phyloP scores from a whole-genome alignment of 1,140 invertebrate species.

The Monochamus saltuarius region DNA sequence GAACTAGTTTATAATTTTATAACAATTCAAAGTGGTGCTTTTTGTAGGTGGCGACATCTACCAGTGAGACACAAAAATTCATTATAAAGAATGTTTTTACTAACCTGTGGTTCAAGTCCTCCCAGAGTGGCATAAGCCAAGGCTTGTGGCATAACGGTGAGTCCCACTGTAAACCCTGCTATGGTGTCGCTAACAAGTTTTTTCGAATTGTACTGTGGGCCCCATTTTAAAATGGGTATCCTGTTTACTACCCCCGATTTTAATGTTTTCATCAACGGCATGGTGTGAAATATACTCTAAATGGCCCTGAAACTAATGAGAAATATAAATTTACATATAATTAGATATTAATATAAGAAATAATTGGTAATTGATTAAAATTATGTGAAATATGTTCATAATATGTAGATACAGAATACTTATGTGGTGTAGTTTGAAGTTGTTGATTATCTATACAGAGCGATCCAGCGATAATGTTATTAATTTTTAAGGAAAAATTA shows the following conservation, averaged over 20 bases:
- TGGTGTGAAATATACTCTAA: constrained; percentile 5
- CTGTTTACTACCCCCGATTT: constrained; percentile 39
- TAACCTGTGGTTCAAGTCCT: constrained; percentile 77
- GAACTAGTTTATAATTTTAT: no score
- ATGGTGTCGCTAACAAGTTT: constrained; percentile 74
- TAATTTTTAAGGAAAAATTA: no score
- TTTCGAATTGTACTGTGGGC: constrained; percentile 69
- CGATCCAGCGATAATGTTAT: no score
- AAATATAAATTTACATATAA: background rate
- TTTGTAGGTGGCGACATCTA: no score
- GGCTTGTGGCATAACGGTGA: constrained; percentile 89
- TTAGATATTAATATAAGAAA: background rate
- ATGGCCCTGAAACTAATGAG: background rate
- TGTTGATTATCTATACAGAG: no score
- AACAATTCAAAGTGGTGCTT: no score
- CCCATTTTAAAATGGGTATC: constrained; percentile 68
- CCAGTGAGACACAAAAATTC: no score
- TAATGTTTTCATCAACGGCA: constrained; percentile 20
- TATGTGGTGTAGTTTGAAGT: no score
- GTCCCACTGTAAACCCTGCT: constrained; percentile 81
- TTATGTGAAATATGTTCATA: background rate
- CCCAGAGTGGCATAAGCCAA: constrained; percentile 84
- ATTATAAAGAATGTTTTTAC: constrained; percentile 18
- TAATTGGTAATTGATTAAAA: no score
- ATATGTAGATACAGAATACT: no score